These are phyloP conservation scores for Cataglyphis livida DNA, from an alignment of 2,888 invertebrate genomes.

Conservation along the genomic window DNA sequence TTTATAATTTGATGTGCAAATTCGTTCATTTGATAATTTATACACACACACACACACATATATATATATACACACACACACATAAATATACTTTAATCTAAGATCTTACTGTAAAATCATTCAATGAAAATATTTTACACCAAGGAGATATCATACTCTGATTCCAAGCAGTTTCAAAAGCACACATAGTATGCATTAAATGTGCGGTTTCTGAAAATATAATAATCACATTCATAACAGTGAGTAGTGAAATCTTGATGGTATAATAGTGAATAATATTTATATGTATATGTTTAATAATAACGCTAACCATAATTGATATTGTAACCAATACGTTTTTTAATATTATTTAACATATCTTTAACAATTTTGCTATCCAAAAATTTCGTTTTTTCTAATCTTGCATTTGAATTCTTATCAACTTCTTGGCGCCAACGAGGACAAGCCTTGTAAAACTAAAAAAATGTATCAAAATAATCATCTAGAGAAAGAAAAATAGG, in stretches of 20 bases:
- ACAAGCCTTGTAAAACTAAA: slow-evolving; percentile 93
- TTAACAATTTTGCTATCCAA: slow-evolving; percentile 87
- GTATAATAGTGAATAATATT: not conserved
- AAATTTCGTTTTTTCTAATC: slow-evolving; percentile 87
- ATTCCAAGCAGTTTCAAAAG: slow-evolving; percentile 94
- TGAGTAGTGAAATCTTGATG: not conserved
- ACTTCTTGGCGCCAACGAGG: slow-evolving; percentile 90
- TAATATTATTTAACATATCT: slow-evolving; percentile 87
- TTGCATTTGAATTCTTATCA: slow-evolving; percentile 89
- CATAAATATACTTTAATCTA: slow-evolving; percentile 21
- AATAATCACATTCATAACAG: not conserved
- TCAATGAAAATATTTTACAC: slow-evolving; percentile 91
- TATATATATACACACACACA: not conserved
- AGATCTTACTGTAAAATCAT: slow-evolving; percentile 88
- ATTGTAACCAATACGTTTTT: slow-evolving; percentile 88
- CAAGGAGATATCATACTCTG: slow-evolving; percentile 90
- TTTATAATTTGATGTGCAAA: slow-evolving; percentile 6
- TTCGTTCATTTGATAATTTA: not conserved
- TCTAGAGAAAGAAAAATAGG: slow-evolving; percentile 19
- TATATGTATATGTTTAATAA: not conserved
- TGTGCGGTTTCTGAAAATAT: slow-evolving; percentile 87
- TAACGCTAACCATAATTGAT: slow-evolving; percentile 81
- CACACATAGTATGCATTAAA: slow-evolving; percentile 91
- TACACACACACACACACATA: no score
- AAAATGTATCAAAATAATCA: slow-evolving; percentile 37